Evolutionary conservation across 2,113 vertebrate genomes (phyloP).

Genomic region (Cottus gobio): DNA sequence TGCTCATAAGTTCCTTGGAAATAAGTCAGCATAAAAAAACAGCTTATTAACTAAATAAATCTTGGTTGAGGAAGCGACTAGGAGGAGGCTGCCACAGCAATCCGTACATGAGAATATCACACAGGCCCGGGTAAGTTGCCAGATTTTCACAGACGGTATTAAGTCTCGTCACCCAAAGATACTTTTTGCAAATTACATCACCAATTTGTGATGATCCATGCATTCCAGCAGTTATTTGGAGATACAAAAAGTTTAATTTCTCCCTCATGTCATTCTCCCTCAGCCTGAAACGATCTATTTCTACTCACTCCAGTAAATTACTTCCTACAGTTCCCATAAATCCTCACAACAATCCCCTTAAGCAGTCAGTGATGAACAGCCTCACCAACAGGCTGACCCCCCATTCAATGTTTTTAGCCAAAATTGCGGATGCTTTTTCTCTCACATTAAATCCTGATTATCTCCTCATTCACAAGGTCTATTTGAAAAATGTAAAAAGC

Average conservation of each 20-base stretch:
- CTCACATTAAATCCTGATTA: no score
- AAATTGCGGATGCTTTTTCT: no score
- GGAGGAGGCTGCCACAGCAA: not conserved
- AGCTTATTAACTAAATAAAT: no score
- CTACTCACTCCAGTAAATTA: not conserved
- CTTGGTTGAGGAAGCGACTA: no score
- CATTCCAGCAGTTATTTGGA: not conserved
- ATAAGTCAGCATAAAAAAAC: no score
- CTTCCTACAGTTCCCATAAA: conserved; percentile 5
- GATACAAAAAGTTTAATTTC: not conserved
- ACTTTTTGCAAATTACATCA: not conserved
- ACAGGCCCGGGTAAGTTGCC: not conserved
- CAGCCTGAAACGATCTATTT: not conserved
- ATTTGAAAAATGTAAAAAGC: no score
- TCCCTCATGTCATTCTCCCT: not conserved
- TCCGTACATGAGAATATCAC: not conserved
- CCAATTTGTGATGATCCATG: not conserved
- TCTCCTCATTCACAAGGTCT: no score
- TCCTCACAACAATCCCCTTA: not conserved
- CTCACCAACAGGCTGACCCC: not conserved
- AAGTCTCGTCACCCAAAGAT: not conserved
- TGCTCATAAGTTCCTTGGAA: no score
- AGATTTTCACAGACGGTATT: not conserved
- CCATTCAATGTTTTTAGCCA: no score
- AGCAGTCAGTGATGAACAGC: conserved; percentile 4